Evolutionary conservation across 30 jellyfish, hydroid and myxozoan genomes (phyloP).

Genomic region (Sanderia malayensis): DNA sequence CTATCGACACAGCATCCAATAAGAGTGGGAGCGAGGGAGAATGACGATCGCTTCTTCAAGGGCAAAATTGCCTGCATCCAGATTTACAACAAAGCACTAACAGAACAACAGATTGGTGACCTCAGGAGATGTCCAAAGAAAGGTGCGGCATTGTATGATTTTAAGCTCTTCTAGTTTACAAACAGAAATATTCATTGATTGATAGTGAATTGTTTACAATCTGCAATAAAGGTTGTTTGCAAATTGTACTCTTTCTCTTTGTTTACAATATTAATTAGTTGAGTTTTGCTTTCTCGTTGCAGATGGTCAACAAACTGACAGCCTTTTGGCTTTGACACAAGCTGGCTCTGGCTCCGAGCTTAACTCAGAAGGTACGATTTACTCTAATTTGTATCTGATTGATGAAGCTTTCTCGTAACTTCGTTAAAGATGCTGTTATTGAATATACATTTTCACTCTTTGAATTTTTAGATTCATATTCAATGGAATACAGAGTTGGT

Average conservation of each 20-base stretch:
- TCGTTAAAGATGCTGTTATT: no score
- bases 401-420: no score
- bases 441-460: no score
- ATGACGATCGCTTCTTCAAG: constrained; percentile 84
- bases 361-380: constrained; percentile 46
- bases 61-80: constrained; percentile 95
- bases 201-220: no score
- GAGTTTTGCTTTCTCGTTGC: constrained; percentile 5
- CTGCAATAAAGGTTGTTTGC: no score
- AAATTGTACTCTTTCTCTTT: no score
- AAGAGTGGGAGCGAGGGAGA: constrained; percentile 96
- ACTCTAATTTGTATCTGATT: no score
- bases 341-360: constrained; percentile 69
- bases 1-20: constrained; percentile 78
- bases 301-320: constrained; percentile 63
- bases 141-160: constrained; percentile 40
- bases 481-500: constrained; percentile 86
- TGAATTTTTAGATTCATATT: constrained; percentile 53
- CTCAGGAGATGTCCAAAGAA: constrained; percentile 85
- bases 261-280: no score
- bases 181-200: no score
- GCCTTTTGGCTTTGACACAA: constrained; percentile 55
- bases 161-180: no score
- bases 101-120: constrained; percentile 91
- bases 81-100: constrained; percentile 75